Base-by-base conservation (phyloP, 1,140 invertebrate genomes). In the Schlechtendalia chinensis region DNA sequence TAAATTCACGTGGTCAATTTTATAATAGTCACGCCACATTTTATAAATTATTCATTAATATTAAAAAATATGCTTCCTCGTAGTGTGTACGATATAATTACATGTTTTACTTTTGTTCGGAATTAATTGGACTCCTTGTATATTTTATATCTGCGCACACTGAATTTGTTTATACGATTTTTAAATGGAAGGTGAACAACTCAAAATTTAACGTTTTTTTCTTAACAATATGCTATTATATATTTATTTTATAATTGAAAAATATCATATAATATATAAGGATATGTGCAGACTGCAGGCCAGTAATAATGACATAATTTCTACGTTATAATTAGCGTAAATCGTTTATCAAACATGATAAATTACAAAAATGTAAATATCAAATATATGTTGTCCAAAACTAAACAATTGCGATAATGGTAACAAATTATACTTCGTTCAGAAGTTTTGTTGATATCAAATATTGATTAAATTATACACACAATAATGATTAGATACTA, bases 31-130 rank as follows among this genome's bases (percentile, higher is more conserved):
- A 71, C 67, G 67, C 67, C 67, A 71, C 67, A 53, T 71, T 71
- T 71, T 24, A 71, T 71, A 45, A 71, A 71, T 69, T 50, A 71
- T 71, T 71, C 67, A 71, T 53, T 71, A 71, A 71, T 50, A 53
- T 50, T 47, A 67, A 45, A 67, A 32, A 67, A 67, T 45, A 22
- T 47, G 29, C 32, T 45, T 67, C 19, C 32, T 47, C 65, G 2
- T 22, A 14, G 29, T 67, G 19, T 67, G 12, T 19, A 22, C 1
- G 12, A 45, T 67, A 67, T n/a, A 61, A 29, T 32, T 45, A 65
- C 19, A n/a, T 67, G n/a, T 67, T 39, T n/a, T 67, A 39, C n/a
- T 67, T 39, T 45, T 67, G 11, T 67, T 45, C 11, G 11, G 29
- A 65, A 19, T 65, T 65, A 39, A 32, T 19, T 39, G 16, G 29